phyloP scores from a whole-genome alignment of 1,140 invertebrate species.

The Ooceraea biroi region DNA sequence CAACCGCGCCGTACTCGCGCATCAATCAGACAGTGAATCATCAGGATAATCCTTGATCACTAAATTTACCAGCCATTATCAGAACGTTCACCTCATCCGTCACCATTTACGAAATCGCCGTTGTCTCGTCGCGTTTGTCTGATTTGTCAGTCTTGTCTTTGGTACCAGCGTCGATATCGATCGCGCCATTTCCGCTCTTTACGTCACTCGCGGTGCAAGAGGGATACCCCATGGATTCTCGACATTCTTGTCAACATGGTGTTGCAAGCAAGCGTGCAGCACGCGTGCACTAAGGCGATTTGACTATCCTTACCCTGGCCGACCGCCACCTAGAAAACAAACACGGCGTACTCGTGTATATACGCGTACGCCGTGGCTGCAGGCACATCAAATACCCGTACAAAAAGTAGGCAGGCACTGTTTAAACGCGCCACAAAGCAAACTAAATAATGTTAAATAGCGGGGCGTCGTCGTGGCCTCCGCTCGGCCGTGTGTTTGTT shows the following conservation, averaged over 20 bases:
- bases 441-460: constrained; percentile 86
- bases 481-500: constrained; percentile 80
- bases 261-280: constrained; percentile 13
- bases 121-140: too few species aligned
- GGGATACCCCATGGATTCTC: background rate
- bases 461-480: constrained; percentile 78
- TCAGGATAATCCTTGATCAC: background rate
- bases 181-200: background rate
- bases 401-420: constrained; percentile 79
- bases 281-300: constrained; percentile 39
- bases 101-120: too few species aligned
- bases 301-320: constrained; percentile 60
- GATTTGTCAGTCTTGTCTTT: background rate
- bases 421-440: constrained; percentile 84
- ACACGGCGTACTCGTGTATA: constrained; percentile 73
- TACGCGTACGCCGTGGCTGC: constrained; percentile 48
- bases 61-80: too few species aligned
- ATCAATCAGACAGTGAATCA: background rate
- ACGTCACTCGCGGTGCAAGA: background rate
- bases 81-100: too few species aligned
- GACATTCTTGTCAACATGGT: constrained; percentile 1
- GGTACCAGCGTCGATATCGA: background rate
- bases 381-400: constrained; percentile 76
- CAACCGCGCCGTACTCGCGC: background rate
- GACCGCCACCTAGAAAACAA: constrained; percentile 77